A percentile compares a stretch with the other conserved stretches of the same genome.
phyloP scores from a whole-genome alignment of 1,140 invertebrate genomes.

The Drosophila parvula region DNA sequence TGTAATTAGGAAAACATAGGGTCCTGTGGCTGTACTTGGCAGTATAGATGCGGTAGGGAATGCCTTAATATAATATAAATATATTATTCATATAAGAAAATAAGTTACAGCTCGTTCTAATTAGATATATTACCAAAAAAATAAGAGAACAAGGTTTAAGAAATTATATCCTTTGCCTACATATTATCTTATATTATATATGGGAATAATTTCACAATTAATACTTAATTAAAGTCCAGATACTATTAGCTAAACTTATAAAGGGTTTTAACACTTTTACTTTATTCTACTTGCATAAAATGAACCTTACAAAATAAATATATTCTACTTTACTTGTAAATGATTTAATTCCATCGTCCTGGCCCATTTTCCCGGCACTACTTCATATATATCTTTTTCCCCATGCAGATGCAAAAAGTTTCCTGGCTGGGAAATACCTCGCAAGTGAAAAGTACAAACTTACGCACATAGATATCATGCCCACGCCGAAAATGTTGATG shows the following conservation, averaged over 20 bases:
- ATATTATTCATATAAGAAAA: neutral
- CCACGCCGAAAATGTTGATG: conserved; percentile 30
- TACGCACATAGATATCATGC: conserved; percentile 27
- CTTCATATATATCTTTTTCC: conserved; percentile 39
- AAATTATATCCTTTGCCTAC: no score
- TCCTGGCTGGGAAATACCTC: conserved; percentile 39
- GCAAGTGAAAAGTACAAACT: conserved; percentile 57
- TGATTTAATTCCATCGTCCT: conserved; percentile 27
- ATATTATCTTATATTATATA: no score
- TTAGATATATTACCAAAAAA: no score
- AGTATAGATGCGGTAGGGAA: neutral
- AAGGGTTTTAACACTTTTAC: no score
- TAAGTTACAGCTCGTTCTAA: no score
- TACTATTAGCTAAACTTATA: no score
- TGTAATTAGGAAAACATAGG: neutral
- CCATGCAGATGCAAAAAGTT: conserved; percentile 40
- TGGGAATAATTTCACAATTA: no score
- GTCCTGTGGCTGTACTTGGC: neutral
- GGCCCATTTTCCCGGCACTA: conserved; percentile 31
- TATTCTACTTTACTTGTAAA: conserved; percentile 17
- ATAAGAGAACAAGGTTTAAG: no score
- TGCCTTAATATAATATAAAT: neutral
- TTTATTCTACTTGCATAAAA: neutral
- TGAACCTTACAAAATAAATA: neutral
- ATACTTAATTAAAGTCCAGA: no score